Evolutionary conservation across 2,888 invertebrate genomes (phyloP), one percentile per base, ranked within the genome.

Genomic region (Griposia aprilina): DNA sequence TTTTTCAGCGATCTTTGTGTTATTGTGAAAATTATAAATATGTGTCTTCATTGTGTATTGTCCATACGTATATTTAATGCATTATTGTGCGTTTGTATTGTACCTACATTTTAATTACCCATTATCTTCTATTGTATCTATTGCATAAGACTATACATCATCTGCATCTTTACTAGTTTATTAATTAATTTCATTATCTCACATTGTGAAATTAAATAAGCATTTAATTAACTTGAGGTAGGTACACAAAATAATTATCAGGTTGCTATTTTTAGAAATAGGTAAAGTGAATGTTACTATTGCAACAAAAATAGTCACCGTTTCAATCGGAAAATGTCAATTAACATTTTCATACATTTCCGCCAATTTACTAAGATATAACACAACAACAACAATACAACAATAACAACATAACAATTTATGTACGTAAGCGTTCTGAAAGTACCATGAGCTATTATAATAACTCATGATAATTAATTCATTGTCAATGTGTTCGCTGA

Each of bases 381-480:
- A 41, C 5, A 36, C 36, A 36, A 36, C 5, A 3, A 36, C 36
- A 36, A 36, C 36, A 36, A 36, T 36, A 36, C 2, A 36, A 3
- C 5, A 36, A 36, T 36, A 36, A n/a, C 5, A 36, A 52, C 52
- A 68, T 68, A 20, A 15, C 23, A 5, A 7, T 60, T 45, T 55
- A 17, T 48, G 45, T 55, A 45, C 1, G 45, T 30, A 1, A 45
- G 36, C 15, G 1, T 78, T 72, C 68, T 68, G 30, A 69, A 84
- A 72, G 36, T 73, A n/a, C 41, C 79, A 79, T 69, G 8, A 62
- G 67, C 55, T 13, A 57, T 80, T n/a, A 41, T 57, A 48, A 69
- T 72, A 73, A 81, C 7, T 78, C 41, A 81, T 20, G 7, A 13
- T 74, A 76, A 83, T 68, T 63, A 30, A 76, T n/a, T 68, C 23